Base-by-base conservation (phyloP, 1,140 invertebrate species). In the Metopolophium dirhodum region DNA sequence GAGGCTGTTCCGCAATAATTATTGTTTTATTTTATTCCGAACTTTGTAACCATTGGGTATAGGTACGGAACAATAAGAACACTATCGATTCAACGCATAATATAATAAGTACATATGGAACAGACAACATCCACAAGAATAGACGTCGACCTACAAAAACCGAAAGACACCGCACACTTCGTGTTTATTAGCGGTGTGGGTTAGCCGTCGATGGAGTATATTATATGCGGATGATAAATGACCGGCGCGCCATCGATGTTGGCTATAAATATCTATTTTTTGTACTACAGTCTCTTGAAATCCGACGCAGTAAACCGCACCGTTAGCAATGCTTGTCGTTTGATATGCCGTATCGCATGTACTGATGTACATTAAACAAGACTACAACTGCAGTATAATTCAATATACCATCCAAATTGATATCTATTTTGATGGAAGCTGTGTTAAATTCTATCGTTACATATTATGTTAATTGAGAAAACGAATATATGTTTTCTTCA, bases 241-340 rank as follows among this genome's bases (percentile, higher is more conserved):
- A 4, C 30, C 30, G 11, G 61, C 14, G 61, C 61, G 30, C 61
- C 30, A 77, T 77, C n/a, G 61, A 77, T n/a, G n/a, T 77, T 77
- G 30, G 14, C 61, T n/a, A 77, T 77, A 77, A 77, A 77, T n/a
- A 77, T 77, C n/a, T 77, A 77, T 77, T 77, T 77, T 77, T 77
- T 77, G 61, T n/a, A 77, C 61, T n/a, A 77, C 30, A 77, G n/a
- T 35, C 30, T 77, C 30, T 77, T n/a, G 61, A 77, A 68, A 77
- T 77, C 14, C 14, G n/a, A 77, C 61, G 14, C 11, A 77, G 14
- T 77, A 77, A 77, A 77, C 61, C n/a, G 61, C 11, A 68, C 30
- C 30, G 61, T n/a, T n/a, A n/a, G 61, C 6, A 77, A 77, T 77
- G 61, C n/a, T 18, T 77, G 61, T 77, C 30, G 61, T 77, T 77